Conservation (phyloP, 2,113 vertebrate species). For the Cavia porcellus region DNA sequence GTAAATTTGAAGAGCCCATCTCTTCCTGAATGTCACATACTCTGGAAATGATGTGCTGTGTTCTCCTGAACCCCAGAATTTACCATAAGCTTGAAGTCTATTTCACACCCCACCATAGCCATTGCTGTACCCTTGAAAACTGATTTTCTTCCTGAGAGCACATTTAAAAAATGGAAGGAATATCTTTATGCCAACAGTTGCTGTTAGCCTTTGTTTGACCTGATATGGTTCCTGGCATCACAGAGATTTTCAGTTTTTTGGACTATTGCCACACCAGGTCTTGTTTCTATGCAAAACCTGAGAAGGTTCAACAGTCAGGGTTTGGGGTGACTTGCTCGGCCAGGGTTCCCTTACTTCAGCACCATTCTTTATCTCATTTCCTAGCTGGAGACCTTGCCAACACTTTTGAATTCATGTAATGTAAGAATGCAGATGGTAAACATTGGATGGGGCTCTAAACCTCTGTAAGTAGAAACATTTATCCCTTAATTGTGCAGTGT, state of each 20-base stretch:
- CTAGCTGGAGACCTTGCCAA: neutral
- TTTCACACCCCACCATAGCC: neutral
- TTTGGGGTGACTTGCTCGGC: constrained; percentile 48
- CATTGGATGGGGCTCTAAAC: constrained; percentile 62
- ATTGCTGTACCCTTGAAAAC: neutral
- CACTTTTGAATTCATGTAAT: constrained; percentile 11
- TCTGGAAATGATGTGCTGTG: neutral
- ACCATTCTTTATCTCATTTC: constrained; percentile 56
- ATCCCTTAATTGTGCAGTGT: constrained; percentile 9
- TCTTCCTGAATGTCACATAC: neutral
- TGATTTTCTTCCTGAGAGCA: neutral
- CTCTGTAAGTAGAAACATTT: constrained; percentile 59
- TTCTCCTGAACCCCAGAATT: neutral
- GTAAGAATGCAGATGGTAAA: neutral
- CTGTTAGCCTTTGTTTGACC: constrained; percentile 56
- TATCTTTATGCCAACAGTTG: neutral
- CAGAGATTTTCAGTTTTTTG: neutral
- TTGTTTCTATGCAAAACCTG: constrained; percentile 60
- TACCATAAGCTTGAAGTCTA: neutral
- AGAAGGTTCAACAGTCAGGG: constrained; percentile 63
- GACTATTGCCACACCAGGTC: constrained; percentile 58
- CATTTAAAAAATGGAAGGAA: neutral
- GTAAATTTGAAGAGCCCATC: neutral
- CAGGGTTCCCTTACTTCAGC: constrained; percentile 59
- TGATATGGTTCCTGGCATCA: constrained; percentile 63